Base-by-base conservation (phyloP, 2,888 invertebrate genomes). In the Zele albiditarsus region DNA sequence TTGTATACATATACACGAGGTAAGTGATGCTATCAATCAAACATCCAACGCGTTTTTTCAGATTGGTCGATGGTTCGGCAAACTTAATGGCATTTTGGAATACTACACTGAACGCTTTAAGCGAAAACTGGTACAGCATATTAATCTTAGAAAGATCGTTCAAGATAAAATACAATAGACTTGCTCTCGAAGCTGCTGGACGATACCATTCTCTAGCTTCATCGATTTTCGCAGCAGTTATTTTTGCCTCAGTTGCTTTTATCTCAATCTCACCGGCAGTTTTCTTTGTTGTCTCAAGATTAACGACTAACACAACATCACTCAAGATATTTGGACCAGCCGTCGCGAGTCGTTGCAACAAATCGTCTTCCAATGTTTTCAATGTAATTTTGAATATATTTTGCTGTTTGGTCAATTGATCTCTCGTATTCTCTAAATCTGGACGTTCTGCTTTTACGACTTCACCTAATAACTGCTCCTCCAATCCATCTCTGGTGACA, bases 361-460 rank as follows among this genome's bases (percentile, higher is more conserved):
- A 90, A 86, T 97, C 96, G 85, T 98, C 98, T 91, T 98, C 98
- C n/a, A 98, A 91, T 65, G 92, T 92, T 88, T 98, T 98, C 25
- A 98, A 90, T 0, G 95, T 95, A 75, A 98, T 98, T 90, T 98
- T 98, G 87, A 97, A 98, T 85, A 96, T 95, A 84, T 98, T 98
- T 86, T 98, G 97, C 86, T 97, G 96, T 84, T 96, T 95, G 0
- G 97, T 98, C 12, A 98, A 91, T 66, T 94, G 93, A 0, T 95
- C 92, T 84, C 97, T 95, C 73, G 95, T 91, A 3, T 92, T 89
- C 90, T 98, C 98, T 76, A 98, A 91, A 88, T 98, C 98, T 0
- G 98, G 97, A 78, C 98, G 91, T 89, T 98, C 98, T 0, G 94
- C 94, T 90, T 97, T 97, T 0, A 98, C 97, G 6, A 98, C 98